Percentiles rank a stretch among this genome's conserved stretches.
Conservation (phyloP, 1,140 invertebrate species). For the Latrodectus geometricus region DNA sequence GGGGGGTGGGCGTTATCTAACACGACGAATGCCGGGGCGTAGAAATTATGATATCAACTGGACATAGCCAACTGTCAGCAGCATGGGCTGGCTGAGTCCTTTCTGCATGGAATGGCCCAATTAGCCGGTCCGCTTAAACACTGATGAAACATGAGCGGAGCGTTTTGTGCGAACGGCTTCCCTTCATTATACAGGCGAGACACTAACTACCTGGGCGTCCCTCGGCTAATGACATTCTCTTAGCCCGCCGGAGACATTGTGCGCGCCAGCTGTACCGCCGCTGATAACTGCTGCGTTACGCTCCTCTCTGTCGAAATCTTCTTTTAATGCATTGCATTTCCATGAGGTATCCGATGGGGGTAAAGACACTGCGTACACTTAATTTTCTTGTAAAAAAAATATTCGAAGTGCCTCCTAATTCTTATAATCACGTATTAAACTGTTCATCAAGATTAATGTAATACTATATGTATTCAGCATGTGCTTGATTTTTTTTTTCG, state of each 20-base stretch:
- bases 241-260: slow-evolving; percentile 11
- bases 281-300: background rate
- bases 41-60: too few species aligned
- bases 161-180: slow-evolving; percentile 30
- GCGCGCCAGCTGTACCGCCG: background rate
- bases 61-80: background rate
- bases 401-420: too few species aligned
- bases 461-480: too few species aligned
- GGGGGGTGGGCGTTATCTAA: too few species aligned
- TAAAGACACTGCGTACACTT: too few species aligned
- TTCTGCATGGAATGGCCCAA: slow-evolving; percentile 20
- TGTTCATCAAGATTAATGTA: too few species aligned
- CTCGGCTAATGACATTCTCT: slow-evolving; percentile 29
- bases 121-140: slow-evolving; percentile 46
- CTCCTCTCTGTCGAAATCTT: background rate
- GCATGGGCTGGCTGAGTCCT: slow-evolving; percentile 22
- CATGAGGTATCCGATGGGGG: too few species aligned
- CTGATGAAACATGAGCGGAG: slow-evolving; percentile 50
- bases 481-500: too few species aligned
- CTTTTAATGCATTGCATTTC: background rate
- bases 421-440: too few species aligned
- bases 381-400: too few species aligned
- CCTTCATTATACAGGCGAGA: slow-evolving; percentile 45
- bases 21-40: too few species aligned
- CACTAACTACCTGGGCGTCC: slow-evolving; percentile 46